Base-by-base conservation (phyloP, 2,888 invertebrate genomes). In the Noctua janthina region DNA sequence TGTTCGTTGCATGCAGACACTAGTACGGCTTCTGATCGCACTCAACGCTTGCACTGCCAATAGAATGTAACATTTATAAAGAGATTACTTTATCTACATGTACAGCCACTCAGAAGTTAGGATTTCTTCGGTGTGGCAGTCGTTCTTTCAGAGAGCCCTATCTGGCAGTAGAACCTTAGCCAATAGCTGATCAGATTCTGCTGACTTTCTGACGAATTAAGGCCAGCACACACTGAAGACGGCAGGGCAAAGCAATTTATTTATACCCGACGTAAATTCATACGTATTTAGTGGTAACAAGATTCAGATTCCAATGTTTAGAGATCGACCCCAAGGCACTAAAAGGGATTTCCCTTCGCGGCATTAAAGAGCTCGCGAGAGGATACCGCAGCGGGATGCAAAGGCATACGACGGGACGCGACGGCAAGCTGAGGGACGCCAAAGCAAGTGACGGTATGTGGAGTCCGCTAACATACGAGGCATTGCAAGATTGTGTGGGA, bases 21-120 rank as follows among this genome's bases (percentile, higher is more conserved):
- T 67, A 35, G 74, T 80, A 29, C 0, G 85, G 83, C 74, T 85
- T 86, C 85, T 49, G 29, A 78, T 85, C n/a, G n/a, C n/a, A n/a
- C n/a, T n/a, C 64, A 15, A 11, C 66, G 29, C 62, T 35, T 56
- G 71, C 51, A 67, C 46, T 68, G 23, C 4, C 69, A 17, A 72
- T 75, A 39, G 64, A 46, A 74, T 68, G 59, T 51, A 10, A 76
- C 66, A 51, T n/a, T 78, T 75, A 73, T 73, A 49, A 73, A 82
- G 20, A 49, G 74, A 78, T 75, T 84, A 11, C 20, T 7, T 23
- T 35, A 35, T 4, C 64, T 35, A 20, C 20, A 20, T 64, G 20
- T 64, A 39, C 35, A 20, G 39, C 10, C 11, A 10, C 35, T 66
- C 20, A 1, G 35, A 39, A 20, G 66, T 35, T 64, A 20, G 1